Base-by-base conservation (phyloP, 2,113 vertebrate species). In the Proteles cristata region DNA sequence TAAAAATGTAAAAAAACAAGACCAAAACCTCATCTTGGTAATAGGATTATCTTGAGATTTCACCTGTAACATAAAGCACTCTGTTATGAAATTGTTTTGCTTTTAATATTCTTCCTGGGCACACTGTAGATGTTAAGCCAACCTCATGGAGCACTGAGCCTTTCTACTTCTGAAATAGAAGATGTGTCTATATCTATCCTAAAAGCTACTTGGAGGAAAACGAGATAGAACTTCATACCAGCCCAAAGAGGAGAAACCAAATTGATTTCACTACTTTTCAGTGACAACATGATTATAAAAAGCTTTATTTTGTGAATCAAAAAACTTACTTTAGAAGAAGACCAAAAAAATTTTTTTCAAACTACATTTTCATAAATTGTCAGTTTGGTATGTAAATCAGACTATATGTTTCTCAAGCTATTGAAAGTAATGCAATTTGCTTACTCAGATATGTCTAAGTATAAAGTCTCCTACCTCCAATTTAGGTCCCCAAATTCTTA, bases 201-300 rank as follows among this genome's bases (percentile, higher is more conserved):
- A 77, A 93, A 93, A 93, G 31, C 81, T 85, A 65, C 89, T 77
- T 88, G 28, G 84, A 90, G 43, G 88, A 90, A 96, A 96, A 88
- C 79, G 31, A 85, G 66, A 63, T 55, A 71, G 35, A n/a, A 55
- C 81, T 94, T 88, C 88, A 94, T 39, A 39, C 77, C 83, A 76
- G 89, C 66, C 88, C n/a, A 45, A 73, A 94, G 81, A 94, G 71
- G 48, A 94, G 28, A 94, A 90, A 25, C 16, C 26, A 61, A 61
- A 53, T 11, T 84, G 81, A 94, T 82, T 92, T 96, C 14, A n/a
- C 17, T 71, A 77, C 7, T 58, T 81, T 81, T 48, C 39, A 89
- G 21, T 84, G 28, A 79, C 71, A 94, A 45, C 2, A 4, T 74
- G 28, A 3, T 91, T 71, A 73, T 50, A 94, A 84, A 84, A 17